Evolutionary conservation across 2,797 vertebrate species (phyloP), one percentile per base, ranked within the genome.

Genomic region (Anabas testudineus): DNA sequence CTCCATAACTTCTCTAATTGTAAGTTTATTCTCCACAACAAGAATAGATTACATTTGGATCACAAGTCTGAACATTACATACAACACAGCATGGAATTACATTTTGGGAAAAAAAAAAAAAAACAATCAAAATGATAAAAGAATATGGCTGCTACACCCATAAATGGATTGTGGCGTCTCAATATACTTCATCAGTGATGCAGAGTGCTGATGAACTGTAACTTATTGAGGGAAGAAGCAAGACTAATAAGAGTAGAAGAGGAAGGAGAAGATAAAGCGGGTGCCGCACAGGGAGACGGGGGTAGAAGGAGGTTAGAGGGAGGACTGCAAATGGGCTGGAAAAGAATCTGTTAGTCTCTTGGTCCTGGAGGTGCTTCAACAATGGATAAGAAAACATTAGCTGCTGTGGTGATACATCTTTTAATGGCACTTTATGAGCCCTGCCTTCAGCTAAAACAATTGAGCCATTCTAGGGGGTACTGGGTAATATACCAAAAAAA

Each of bases 341-440:
- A 91, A 90, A 55, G 24, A 87, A 87, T 78, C 63, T 61, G 74
- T 89, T 85, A 78, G 73, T 74, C 54, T 81, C 49, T 13, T 14
- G n/a, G 67, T 83, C 73, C 71, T 86, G 64, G 51, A 85, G 78
- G 74, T 88, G 69, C 66, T 77, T 64, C 24, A 9, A 76, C 83
- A 80, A 64, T 71, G 64, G 70, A 77, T 86, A 85, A 81, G 59
- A 79, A 84, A 87, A 78, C 85, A 89, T 89, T 84, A 87, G 80
- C 78, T 62, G 70, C 65, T 51, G 63, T 58, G 66, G 80, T 72
- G 76, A 88, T 87, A 81, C 79, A 88, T 88, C 86, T 88, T 43
- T 88, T 81, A 87, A 84, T 83, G 80, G 72, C 64, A 76, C 63
- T 86, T 86, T 77, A 81, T 78, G 71, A 72, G 53, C 55, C 73